A percentile compares a stretch with the other conserved stretches of the same genome.
Evolutionary conservation across 2,113 vertebrate species (phyloP).

Genomic region (Chamaea fasciata): DNA sequence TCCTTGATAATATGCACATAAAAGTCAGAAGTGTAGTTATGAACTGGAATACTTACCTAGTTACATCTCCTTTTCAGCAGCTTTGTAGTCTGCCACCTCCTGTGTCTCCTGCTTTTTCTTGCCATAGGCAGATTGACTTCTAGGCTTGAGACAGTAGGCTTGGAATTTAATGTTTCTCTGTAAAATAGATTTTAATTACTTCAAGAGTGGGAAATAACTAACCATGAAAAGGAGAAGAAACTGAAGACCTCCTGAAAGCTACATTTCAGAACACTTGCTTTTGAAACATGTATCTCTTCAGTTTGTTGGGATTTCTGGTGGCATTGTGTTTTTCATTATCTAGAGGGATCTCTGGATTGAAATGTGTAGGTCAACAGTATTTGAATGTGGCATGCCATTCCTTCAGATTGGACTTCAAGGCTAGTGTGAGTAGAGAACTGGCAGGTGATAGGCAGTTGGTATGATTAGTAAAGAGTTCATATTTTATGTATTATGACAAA

Average conservation of each 20-base stretch:
- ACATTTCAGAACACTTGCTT: not conserved
- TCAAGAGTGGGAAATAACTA: not conserved
- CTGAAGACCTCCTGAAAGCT: not conserved
- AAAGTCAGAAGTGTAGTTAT: not conserved
- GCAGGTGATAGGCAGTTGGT: not conserved
- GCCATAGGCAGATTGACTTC: not conserved
- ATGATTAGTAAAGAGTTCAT: not conserved
- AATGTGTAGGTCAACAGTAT: not conserved
- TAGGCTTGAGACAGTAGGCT: not conserved
- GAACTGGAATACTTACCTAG: not conserved
- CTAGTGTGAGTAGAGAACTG: not conserved
- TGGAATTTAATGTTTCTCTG: not conserved
- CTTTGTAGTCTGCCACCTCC: not conserved
- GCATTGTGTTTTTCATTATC: not conserved
- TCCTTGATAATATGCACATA: not conserved
- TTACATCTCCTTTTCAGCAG: not conserved
- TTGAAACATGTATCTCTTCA: not conserved
- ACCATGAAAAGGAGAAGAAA: not conserved
- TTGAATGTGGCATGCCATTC: not conserved
- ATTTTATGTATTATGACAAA: not conserved
- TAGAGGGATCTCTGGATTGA: not conserved
- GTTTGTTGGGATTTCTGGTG: not conserved
- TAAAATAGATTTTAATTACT: not conserved
- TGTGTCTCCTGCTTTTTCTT: not conserved
- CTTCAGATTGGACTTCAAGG: not conserved